These are phyloP conservation scores for Phania funesta DNA, from an alignment of 2,888 invertebrate species.

Conservation along the genomic window DNA sequence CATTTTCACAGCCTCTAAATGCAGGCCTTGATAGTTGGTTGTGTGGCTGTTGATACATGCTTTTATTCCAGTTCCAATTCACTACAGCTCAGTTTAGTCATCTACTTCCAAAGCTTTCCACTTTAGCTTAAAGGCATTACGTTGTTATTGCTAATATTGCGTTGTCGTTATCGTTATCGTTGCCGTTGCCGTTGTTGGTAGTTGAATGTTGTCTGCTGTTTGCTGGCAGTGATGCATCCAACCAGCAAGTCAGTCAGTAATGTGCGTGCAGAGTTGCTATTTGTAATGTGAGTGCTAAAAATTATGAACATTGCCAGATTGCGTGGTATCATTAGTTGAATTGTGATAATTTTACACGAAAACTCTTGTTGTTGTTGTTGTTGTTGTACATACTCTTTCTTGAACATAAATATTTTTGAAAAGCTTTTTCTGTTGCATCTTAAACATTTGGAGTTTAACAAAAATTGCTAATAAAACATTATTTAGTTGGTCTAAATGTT, in stretches of 20 bases:
- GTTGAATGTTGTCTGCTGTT: neutral
- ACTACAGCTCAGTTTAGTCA: slow-evolving; percentile 35
- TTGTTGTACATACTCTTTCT: no score
- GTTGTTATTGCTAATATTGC: slow-evolving; percentile 28
- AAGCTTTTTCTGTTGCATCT: neutral
- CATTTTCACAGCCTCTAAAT: slow-evolving; percentile 55
- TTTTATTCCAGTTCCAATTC: slow-evolving; percentile 17
- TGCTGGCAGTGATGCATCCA: slow-evolving; percentile 18
- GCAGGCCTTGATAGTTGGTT: slow-evolving; percentile 4
- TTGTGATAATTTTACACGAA: slow-evolving; percentile 66
- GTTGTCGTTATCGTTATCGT: neutral
- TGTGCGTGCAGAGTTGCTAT: slow-evolving; percentile 66
- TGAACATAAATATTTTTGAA: neutral
- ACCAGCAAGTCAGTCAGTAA: neutral
- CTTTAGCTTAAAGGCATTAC: slow-evolving; percentile 59
- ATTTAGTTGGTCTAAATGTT: slow-evolving; percentile 58
- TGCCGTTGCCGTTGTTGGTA: neutral
- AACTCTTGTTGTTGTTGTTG: slow-evolving; percentile 42
- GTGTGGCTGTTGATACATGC: slow-evolving; percentile 13
- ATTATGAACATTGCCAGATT: slow-evolving; percentile 66
- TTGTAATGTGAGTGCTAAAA: slow-evolving; percentile 66
- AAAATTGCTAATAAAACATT: slow-evolving; percentile 59
- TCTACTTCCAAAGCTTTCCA: slow-evolving; percentile 55
- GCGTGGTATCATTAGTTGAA: slow-evolving; percentile 67
- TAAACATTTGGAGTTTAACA: slow-evolving; percentile 28